Evolutionary conservation across 2,888 invertebrate genomes (phyloP).

Genomic region (Tribolium freemani): DNA sequence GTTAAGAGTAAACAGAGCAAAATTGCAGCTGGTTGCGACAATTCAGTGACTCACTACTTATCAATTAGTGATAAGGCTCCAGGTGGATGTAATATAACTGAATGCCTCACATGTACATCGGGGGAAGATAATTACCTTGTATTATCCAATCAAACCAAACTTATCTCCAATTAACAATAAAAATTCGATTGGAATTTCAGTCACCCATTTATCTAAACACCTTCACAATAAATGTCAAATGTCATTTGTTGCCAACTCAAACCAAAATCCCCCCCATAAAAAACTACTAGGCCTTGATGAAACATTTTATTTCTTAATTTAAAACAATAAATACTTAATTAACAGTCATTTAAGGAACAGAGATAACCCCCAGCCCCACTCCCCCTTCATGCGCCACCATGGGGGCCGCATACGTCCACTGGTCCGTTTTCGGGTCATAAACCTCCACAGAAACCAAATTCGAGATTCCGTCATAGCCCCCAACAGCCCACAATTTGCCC

Average conservation of each 20-base stretch:
- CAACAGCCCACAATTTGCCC: slow-evolving; percentile 87
- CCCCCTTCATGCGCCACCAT: slow-evolving; percentile 93
- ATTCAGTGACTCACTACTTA: not conserved
- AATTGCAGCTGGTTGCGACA: not conserved
- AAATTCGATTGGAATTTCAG: not conserved
- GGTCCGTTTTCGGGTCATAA: slow-evolving; percentile 81
- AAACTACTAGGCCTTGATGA: not conserved
- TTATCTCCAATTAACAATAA: not conserved
- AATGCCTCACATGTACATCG: not conserved
- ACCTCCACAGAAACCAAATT: slow-evolving; percentile 89
- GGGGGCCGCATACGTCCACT: slow-evolving; percentile 81
- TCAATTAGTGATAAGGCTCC: not conserved
- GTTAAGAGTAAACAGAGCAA: not conserved
- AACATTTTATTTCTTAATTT: not conserved
- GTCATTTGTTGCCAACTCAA: not conserved
- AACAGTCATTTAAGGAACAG: slow-evolving; percentile 51
- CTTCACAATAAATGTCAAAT: slow-evolving; percentile 1
- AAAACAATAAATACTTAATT: not conserved
- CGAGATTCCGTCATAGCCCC: slow-evolving; percentile 86
- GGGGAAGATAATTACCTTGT: not conserved
- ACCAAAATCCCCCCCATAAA: not conserved
- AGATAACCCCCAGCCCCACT: slow-evolving; percentile 88
- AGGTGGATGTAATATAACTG: not conserved
- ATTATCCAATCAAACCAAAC: not conserved
- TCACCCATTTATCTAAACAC: slow-evolving; percentile 8